Evolutionary conservation across 2,113 vertebrate genomes (phyloP), one percentile per base, ranked within the genome.

Genomic region (Tragelaphus scriptus): DNA sequence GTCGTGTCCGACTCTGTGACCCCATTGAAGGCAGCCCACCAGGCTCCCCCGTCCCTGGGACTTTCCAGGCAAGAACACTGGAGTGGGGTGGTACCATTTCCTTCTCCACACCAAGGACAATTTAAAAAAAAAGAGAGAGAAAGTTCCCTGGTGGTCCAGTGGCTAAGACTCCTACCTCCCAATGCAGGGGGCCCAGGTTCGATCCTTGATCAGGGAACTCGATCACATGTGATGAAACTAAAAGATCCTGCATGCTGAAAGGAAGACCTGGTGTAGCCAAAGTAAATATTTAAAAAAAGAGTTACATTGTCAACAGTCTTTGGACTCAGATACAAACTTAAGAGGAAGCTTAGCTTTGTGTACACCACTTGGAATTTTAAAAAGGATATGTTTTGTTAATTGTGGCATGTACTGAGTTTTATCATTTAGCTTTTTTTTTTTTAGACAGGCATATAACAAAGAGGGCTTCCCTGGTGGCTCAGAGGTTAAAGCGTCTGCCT

Each of bases 211-310:
- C 65, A 21, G 32, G 8, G 16, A 68, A n/a, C 8, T 68, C 0
- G 7, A 10, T 19, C 63, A 0, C 63, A 68, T 1, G 3, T 19
- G 32, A n/a, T 32, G 1, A 65, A n/a, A 9, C 15, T 17, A 0
- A 10, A n/a, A n/a, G 16, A 68, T 68, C 65, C 65, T 1, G 0
- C 16, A n/a, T 19, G 16, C 65, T 68, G 16, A 36, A 36, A 68
- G 32, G 16, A 68, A 65, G 28, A 28, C 59, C 59, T 63, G 59
- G 26, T 63, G 59, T 63, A 63, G 59, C 26, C 59, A 63, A 63
- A 59, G 1, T 59, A 59, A 61, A 32, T 68, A 68, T 68, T 68
- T 32, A 0, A n/a, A n/a, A 32, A n/a, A n/a, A 65, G 32, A 68
- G 65, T 68, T 68, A 17, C 28, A 25, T 47, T 63, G 2, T 87